Evolutionary conservation across 2,888 invertebrate genomes (phyloP).

Genomic region (Lithophane semibrunnea): DNA sequence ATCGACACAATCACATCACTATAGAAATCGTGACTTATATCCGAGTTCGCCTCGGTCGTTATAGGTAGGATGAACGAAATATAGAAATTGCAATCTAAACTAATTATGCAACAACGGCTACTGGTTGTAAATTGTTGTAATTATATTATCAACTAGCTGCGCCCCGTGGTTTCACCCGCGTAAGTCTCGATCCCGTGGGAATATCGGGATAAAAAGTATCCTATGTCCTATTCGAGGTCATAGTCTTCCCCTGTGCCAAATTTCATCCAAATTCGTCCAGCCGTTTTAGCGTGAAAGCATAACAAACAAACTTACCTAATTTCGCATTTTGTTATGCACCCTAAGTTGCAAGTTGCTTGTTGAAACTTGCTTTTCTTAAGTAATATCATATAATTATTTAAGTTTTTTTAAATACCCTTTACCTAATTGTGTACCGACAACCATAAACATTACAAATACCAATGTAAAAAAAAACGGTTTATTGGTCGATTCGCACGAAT

Average conservation of each 20-base stretch:
- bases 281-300: too few relatives aligned
- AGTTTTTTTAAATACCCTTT: too few relatives aligned
- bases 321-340: conserved; percentile 11
- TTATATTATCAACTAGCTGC: conserved; percentile 30
- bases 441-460: neutral
- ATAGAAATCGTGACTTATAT: conserved; percentile 66
- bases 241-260: too few relatives aligned
- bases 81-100: conserved; percentile 64
- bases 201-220: too few relatives aligned
- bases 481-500: too few relatives aligned
- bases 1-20: conserved; percentile 57
- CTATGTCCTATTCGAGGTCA: too few relatives aligned
- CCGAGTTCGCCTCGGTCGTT: conserved; percentile 53
- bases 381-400: too few relatives aligned
- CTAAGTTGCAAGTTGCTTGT: neutral
- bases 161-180: too few relatives aligned
- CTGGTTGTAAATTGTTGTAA: conserved; percentile 50
- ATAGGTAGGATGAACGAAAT: conserved; percentile 67
- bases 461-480: neutral
- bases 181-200: too few relatives aligned
- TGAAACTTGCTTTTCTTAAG: neutral
- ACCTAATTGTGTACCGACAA: too few relatives aligned
- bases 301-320: too few relatives aligned
- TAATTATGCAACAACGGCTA: conserved; percentile 64
- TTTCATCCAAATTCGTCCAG: too few relatives aligned